A percentile compares a stretch with the other conserved stretches of the same genome.
Evolutionary conservation across 2,113 vertebrate species (phyloP).

Genomic region (Trogon melanurus): DNA sequence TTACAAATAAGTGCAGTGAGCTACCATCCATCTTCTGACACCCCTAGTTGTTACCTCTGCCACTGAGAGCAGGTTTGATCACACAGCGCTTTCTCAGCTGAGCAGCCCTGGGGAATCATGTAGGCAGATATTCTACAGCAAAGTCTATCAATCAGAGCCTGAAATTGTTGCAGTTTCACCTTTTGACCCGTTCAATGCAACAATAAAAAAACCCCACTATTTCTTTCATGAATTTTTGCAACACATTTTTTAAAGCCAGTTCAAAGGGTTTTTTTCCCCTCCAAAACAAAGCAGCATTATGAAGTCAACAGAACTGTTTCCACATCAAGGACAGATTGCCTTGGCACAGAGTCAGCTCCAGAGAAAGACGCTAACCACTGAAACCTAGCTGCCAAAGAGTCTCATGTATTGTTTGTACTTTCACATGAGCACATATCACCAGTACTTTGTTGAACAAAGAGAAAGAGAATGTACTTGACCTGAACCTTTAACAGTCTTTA

Average conservation of each 20-base stretch:
- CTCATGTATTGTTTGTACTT: background rate
- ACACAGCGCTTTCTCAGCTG: slow-evolving; percentile 10
- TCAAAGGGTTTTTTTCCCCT: background rate
- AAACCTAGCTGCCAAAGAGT: background rate
- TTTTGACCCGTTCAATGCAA: slow-evolving; percentile 7
- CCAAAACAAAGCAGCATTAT: slow-evolving; percentile 43
- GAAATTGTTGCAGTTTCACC: slow-evolving; percentile 11
- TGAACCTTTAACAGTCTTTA: background rate
- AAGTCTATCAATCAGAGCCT: slow-evolving; percentile 17
- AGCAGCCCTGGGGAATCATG: background rate
- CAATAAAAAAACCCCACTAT: background rate
- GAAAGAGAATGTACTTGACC: background rate
- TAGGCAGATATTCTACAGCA: background rate
- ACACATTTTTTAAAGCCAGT: background rate
- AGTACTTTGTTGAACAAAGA: background rate
- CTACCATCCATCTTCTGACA: background rate
- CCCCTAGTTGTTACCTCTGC: background rate
- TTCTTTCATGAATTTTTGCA: slow-evolving; percentile 40
- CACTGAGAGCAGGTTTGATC: background rate
- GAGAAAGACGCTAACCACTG: background rate
- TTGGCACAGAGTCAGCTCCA: background rate
- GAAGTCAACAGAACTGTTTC: slow-evolving; percentile 31
- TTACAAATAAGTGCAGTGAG: background rate
- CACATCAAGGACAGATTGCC: slow-evolving; percentile 4
- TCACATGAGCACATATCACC: background rate